Percentiles rank a stretch among this genome's conserved stretches.
Conservation (phyloP, 2,888 invertebrate genomes). For the Odontocerum albicorne region DNA sequence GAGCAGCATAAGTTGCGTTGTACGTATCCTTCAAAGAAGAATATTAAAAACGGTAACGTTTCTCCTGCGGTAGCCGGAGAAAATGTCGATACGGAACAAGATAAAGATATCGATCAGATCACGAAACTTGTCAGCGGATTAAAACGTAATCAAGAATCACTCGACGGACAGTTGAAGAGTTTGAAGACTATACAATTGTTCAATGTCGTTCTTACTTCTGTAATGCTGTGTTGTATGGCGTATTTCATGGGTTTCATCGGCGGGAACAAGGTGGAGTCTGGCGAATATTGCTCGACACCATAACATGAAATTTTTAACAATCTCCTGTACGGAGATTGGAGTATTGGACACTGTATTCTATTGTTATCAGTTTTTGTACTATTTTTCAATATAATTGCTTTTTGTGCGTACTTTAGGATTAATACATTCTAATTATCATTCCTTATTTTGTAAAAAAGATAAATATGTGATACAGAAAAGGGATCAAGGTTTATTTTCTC, state of each 20-base stretch:
- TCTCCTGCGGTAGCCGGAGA: not conserved
- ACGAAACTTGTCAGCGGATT: conserved; percentile 12
- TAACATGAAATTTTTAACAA: conserved; percentile 18
- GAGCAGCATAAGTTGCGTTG: conserved; percentile 76
- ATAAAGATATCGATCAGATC: conserved; percentile 15
- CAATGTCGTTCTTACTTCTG: conserved; percentile 24
- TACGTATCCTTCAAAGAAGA: conserved; percentile 52
- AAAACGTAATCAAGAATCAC: conserved; percentile 13
- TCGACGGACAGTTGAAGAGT: conserved; percentile 25
- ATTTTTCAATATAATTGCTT: conserved; percentile 14
- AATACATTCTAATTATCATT: too few species aligned
- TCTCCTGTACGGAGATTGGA: conserved; percentile 13
- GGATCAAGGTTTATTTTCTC: too few species aligned
- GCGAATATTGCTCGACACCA: conserved; percentile 28
- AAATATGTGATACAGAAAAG: too few species aligned
- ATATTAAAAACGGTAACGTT: not conserved
- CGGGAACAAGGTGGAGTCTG: conserved; percentile 5
- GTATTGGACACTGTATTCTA: not conserved
- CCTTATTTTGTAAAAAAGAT: too few species aligned
- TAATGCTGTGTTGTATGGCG: conserved; percentile 23
- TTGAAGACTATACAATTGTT: conserved; percentile 26
- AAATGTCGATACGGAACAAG: not conserved
- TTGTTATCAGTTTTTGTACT: conserved; percentile 6
- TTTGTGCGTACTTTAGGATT: conserved; percentile 7
- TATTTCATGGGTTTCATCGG: conserved; percentile 23